These are phyloP conservation scores for Beris morrisii DNA, from an alignment of 2,888 invertebrate species.

Conservation along the genomic window DNA sequence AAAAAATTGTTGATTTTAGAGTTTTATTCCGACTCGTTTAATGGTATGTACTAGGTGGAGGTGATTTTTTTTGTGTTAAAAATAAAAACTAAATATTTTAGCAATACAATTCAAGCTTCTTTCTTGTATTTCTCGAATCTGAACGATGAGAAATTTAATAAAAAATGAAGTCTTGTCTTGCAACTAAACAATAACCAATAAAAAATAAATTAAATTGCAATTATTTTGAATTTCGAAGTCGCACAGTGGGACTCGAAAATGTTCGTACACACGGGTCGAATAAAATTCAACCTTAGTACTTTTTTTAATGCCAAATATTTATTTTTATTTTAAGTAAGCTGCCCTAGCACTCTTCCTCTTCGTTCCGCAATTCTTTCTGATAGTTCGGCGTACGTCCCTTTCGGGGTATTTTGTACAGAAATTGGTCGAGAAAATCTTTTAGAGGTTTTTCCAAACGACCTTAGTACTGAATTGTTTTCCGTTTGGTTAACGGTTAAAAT, in stretches of 20 bases:
- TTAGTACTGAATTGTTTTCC: constrained; percentile 21
- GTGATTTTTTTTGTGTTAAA: not conserved
- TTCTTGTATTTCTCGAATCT: constrained; percentile 11
- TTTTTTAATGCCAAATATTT: constrained; percentile 9
- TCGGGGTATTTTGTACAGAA: constrained; percentile 12
- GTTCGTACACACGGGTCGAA: constrained; percentile 34
- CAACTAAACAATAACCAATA: constrained; percentile 2
- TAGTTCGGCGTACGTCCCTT: no score
- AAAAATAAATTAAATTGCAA: not conserved
- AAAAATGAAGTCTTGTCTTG: constrained; percentile 19
- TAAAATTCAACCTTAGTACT: constrained; percentile 33
- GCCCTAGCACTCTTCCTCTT: constrained; percentile 14
- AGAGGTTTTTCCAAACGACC: constrained; percentile 18
- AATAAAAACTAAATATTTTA: constrained; percentile 1
- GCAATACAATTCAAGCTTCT: constrained; percentile 25
- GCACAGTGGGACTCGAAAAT: not conserved
- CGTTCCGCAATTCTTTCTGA: not conserved
- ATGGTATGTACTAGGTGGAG: not conserved
- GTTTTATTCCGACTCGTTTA: not conserved
- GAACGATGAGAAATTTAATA: constrained; percentile 11
- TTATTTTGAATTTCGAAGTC: constrained; percentile 10
- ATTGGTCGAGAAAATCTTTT: constrained; percentile 13
- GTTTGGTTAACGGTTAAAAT: not conserved
- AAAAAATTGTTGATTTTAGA: constrained; percentile 17
- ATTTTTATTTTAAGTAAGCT: constrained; percentile 11